phyloP scores from a whole-genome alignment of 92 coral and sea anemone genomes.

The Bergia sp. region DNA sequence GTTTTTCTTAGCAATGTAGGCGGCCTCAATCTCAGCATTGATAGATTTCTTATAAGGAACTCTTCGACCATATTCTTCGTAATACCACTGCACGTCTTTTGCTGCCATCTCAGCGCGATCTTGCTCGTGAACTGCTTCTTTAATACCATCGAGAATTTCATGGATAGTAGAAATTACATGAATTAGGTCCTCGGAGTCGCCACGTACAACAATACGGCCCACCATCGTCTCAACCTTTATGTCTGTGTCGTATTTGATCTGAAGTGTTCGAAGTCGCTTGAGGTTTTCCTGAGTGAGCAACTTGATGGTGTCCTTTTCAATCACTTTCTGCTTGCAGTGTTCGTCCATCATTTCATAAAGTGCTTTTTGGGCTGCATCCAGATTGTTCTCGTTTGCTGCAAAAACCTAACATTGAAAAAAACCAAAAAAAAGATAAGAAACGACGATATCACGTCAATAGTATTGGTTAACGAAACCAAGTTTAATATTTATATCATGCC shows the following conservation, averaged over 20 bases:
- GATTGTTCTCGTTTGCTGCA: conserved; percentile 36
- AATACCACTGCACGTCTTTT: conserved; percentile 46
- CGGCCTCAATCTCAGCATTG: conserved; percentile 47
- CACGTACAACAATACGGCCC: conserved; percentile 41
- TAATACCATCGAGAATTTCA: conserved; percentile 39
- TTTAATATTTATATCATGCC: too few relatives aligned
- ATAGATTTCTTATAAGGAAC: conserved; percentile 5
- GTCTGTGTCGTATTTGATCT: conserved; percentile 20
- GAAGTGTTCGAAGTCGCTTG: conserved; percentile 32
- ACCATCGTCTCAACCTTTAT: conserved; percentile 25
- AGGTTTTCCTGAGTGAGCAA: conserved; percentile 7
- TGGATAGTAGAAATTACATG: conserved; percentile 22
- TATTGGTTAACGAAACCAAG: too few relatives aligned
- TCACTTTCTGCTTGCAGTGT: conserved; percentile 33
- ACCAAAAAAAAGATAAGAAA: too few relatives aligned
- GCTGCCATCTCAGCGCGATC: conserved; percentile 50
- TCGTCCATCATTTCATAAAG: conserved; percentile 33
- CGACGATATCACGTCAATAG: too few relatives aligned
- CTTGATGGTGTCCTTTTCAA: conserved; percentile 21
- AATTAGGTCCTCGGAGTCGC: conserved; percentile 41
- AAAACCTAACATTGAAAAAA: neutral
- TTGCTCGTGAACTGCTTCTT: conserved; percentile 35
- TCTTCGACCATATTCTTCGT: conserved; percentile 15
- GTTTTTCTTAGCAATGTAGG: neutral
- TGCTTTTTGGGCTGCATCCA: conserved; percentile 41